Conservation (phyloP, 1,140 invertebrate species). For the Macrosteles quadrilineatus region DNA sequence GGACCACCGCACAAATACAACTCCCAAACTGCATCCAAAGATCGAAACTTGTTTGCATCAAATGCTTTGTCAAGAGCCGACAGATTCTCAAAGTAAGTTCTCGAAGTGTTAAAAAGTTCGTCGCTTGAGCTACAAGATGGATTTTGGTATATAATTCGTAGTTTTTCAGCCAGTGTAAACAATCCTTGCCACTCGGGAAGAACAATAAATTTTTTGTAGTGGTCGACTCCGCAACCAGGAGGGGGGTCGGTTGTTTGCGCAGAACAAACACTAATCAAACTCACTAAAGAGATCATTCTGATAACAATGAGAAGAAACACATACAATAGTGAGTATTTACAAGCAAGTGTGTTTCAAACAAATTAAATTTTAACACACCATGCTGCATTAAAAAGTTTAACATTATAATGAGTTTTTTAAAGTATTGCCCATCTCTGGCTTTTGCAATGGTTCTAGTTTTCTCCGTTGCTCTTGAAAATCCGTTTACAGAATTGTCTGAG, state of each 20-base stretch:
- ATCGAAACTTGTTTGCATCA: neutral
- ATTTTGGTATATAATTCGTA: neutral
- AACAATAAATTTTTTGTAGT: neutral
- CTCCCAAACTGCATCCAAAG: slow-evolving; percentile 5
- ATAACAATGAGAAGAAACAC: neutral
- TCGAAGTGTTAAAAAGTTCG: neutral
- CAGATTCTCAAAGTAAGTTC: neutral
- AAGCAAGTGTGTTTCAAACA: no score
- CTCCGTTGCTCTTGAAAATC: neutral
- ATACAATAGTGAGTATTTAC: no score
- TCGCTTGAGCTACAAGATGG: neutral
- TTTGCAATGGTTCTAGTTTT: no score
- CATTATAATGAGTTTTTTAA: no score
- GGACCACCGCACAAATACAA: neutral
- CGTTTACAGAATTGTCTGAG: neutral
- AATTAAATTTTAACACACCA: no score
- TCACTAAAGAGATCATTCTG: neutral
- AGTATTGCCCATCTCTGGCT: no score
- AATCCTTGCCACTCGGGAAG: neutral
- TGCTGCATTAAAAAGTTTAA: no score
- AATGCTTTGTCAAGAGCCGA: neutral
- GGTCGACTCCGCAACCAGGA: neutral
- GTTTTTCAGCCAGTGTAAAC: neutral
- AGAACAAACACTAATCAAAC: neutral
- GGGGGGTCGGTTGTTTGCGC: neutral